A percentile compares a stretch with the other conserved stretches of the same genome.
phyloP scores from a whole-genome alignment of 2,113 vertebrate genomes.

The Toxostoma redivivum region DNA sequence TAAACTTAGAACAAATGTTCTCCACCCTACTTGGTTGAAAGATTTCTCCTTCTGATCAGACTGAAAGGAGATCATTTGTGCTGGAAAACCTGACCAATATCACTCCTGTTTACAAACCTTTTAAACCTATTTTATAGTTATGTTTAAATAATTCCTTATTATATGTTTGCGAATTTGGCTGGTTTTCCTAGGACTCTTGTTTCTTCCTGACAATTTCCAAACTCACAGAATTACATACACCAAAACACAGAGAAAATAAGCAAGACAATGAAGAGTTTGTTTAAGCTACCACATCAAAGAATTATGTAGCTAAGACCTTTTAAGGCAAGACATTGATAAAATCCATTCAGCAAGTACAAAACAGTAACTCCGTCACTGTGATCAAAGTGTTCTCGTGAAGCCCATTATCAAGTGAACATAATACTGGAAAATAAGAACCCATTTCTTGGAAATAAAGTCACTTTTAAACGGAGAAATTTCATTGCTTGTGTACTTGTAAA shows the following conservation, averaged over 20 bases:
- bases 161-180: neutral
- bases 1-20: neutral
- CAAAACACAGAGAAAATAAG: neutral
- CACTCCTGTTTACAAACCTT: neutral
- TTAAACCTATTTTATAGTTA: neutral
- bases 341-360: neutral
- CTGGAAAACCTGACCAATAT: neutral
- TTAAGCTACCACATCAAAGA: neutral
- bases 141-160: neutral
- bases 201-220: neutral
- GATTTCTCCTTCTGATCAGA: neutral
- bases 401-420: neutral
- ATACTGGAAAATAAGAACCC: neutral
- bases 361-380: fast-evolving
- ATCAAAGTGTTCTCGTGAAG: neutral
- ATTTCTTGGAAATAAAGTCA: neutral
- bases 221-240: neutral
- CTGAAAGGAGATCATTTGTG: neutral
- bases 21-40: neutral
- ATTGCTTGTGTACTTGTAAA: neutral
- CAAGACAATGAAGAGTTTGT: neutral
- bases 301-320: neutral
- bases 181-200: neutral
- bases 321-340: neutral
- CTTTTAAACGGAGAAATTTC: neutral